Percentiles rank a stretch among this genome's conserved stretches.
phyloP scores from a whole-genome alignment of 1,140 invertebrate species.

The Conus ventricosus region DNA sequence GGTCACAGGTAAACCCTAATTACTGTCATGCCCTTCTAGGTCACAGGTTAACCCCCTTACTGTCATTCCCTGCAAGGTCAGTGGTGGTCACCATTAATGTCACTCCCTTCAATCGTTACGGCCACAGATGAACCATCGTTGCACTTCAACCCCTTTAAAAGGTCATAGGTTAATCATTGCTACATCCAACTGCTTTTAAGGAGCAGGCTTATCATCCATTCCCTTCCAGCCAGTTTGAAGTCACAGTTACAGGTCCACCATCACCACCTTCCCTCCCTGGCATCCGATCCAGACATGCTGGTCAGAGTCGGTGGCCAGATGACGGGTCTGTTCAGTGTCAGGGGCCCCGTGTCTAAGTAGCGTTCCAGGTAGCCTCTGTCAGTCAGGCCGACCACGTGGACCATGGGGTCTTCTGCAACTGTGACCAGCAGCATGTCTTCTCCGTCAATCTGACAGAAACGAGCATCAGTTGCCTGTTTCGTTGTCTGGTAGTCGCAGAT shows the following conservation, averaged over 20 bases:
- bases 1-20: too few relatives aligned
- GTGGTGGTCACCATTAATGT: too few relatives aligned
- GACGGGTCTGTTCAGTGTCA: neutral
- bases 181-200: too few relatives aligned
- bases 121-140: too few relatives aligned
- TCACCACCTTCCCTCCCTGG: neutral
- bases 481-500: neutral
- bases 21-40: too few relatives aligned
- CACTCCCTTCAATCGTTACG: too few relatives aligned
- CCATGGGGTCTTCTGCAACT: neutral
- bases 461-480: neutral
- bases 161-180: too few relatives aligned
- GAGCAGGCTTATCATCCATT: too few relatives aligned
- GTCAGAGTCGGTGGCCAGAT: neutral
- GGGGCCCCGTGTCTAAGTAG: slow-evolving; percentile 1
- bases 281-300: neutral
- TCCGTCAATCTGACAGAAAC: neutral
- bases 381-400: neutral
- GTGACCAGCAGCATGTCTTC: slow-evolving; percentile 6
- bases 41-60: too few relatives aligned
- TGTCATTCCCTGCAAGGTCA: too few relatives aligned
- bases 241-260: neutral
- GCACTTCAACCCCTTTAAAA: too few relatives aligned
- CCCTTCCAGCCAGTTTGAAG: too few relatives aligned
- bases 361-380: neutral